Percentiles rank a stretch among this genome's conserved stretches.
Conservation (phyloP, 1,140 invertebrate species). For the Saccostrea echinata region DNA sequence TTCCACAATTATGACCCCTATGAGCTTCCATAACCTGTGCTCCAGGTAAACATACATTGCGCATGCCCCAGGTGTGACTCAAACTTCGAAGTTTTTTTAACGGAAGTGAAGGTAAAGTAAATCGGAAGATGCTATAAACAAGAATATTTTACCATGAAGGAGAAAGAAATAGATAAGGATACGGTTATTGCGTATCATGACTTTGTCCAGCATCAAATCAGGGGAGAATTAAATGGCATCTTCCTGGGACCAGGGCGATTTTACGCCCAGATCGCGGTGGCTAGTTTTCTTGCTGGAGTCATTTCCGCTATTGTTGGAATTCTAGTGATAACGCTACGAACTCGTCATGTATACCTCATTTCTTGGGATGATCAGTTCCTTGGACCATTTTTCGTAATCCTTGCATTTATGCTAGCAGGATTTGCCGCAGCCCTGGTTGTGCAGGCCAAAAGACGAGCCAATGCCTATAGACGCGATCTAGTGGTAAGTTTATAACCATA, state of each 20-base stretch:
- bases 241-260: constrained; percentile 68
- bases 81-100: not conserved
- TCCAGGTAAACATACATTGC: constrained; percentile 12
- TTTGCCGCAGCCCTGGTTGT: constrained; percentile 66
- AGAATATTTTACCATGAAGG: constrained; percentile 61
- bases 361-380: constrained; percentile 72
- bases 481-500: constrained; percentile 60
- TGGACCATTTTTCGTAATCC: constrained; percentile 73
- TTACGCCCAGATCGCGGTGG: constrained; percentile 59
- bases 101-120: constrained; percentile 18
- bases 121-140: constrained; percentile 18
- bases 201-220: constrained; percentile 71
- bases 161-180: constrained; percentile 71
- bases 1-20: not conserved
- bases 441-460: constrained; percentile 66
- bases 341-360: constrained; percentile 74
- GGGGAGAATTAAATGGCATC: constrained; percentile 70
- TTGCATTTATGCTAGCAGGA: constrained; percentile 67
- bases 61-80: constrained; percentile 46
- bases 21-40: constrained; percentile 1
- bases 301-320: constrained; percentile 66
- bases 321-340: constrained; percentile 69
- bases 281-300: constrained; percentile 60
- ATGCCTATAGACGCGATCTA: constrained; percentile 71
- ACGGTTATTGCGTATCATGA: constrained; percentile 75